phyloP scores from a whole-genome alignment of 2,797 vertebrate genomes.

The Tenualosa thibaudeaui region DNA sequence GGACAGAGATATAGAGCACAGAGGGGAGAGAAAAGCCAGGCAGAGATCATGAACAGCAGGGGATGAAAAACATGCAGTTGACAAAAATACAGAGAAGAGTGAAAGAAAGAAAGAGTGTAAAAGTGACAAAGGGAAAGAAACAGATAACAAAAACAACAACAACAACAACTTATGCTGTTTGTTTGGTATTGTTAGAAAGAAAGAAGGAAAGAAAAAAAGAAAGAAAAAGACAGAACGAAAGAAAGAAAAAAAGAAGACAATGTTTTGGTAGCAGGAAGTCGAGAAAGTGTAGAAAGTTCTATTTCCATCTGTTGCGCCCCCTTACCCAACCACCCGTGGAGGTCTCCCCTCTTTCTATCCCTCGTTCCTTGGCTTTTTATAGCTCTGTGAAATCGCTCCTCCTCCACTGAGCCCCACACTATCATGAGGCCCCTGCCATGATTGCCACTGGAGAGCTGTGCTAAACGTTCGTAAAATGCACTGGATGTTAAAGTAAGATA shows the following conservation, averaged over 20 bases:
- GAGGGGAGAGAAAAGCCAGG: too few relatives aligned
- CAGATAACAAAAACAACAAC: too few relatives aligned
- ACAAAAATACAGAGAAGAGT: too few relatives aligned
- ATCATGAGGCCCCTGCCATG: neutral
- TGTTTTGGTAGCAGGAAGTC: neutral
- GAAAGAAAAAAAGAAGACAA: neutral
- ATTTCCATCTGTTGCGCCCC: conserved; percentile 50
- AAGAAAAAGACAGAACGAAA: neutral
- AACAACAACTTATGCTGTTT: too few relatives aligned
- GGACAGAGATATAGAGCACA: neutral
- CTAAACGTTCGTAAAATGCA: neutral
- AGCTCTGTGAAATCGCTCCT: neutral
- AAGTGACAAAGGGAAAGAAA: too few relatives aligned
- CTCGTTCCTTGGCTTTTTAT: neutral
- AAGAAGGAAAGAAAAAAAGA: neutral
- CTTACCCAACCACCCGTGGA: conserved; percentile 46
- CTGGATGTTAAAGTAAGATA: neutral
- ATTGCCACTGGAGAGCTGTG: neutral
- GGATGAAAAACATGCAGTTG: neutral
- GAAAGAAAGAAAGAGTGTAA: neutral
- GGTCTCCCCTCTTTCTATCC: neutral
- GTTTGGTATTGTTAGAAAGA: neutral
- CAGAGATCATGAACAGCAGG: too few relatives aligned
- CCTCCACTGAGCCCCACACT: neutral
- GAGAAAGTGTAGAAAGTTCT: conserved; percentile 30